Conservation (phyloP, 1,140 invertebrate species). For the Hesperophylax magnus region DNA sequence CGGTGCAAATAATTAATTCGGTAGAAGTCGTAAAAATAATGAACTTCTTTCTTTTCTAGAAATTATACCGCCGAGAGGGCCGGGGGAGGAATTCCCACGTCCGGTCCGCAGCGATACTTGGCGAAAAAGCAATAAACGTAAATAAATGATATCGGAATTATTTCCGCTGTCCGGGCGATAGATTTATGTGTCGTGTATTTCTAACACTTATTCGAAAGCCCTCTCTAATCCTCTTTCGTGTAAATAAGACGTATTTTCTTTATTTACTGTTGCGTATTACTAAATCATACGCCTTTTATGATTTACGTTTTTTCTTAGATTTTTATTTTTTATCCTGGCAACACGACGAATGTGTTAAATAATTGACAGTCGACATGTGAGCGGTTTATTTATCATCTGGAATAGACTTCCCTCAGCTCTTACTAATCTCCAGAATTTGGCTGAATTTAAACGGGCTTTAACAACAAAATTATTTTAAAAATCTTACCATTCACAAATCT, state of each 20-base stretch:
- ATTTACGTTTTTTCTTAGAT: conserved; percentile 20
- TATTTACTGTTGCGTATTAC: not conserved
- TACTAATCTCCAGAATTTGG: too few species aligned
- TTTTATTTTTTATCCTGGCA: not conserved
- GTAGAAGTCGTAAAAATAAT: conserved; percentile 56
- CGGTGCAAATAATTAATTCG: conserved; percentile 55
- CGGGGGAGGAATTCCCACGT: conserved; percentile 20
- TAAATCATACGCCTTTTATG: conserved; percentile 28
- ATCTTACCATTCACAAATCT: too few species aligned
- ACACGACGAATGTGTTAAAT: too few species aligned
- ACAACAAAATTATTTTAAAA: too few species aligned
- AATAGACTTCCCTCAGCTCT: too few species aligned
- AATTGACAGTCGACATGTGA: too few species aligned
- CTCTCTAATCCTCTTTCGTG: conserved; percentile 25
- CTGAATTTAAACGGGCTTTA: too few species aligned
- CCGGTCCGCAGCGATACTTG: conserved; percentile 4
- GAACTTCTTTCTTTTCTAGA: conserved; percentile 39
- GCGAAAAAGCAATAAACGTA: conserved; percentile 57
- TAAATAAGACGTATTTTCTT: conserved; percentile 37
- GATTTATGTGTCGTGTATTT: conserved; percentile 51
- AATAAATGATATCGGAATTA: conserved; percentile 57
- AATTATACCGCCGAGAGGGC: conserved; percentile 36
- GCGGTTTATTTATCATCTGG: too few species aligned
- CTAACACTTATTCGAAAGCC: not conserved
- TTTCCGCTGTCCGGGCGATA: conserved; percentile 52